Conservation (phyloP, 2,888 invertebrate genomes). For the Pediacus dermestoides region DNA sequence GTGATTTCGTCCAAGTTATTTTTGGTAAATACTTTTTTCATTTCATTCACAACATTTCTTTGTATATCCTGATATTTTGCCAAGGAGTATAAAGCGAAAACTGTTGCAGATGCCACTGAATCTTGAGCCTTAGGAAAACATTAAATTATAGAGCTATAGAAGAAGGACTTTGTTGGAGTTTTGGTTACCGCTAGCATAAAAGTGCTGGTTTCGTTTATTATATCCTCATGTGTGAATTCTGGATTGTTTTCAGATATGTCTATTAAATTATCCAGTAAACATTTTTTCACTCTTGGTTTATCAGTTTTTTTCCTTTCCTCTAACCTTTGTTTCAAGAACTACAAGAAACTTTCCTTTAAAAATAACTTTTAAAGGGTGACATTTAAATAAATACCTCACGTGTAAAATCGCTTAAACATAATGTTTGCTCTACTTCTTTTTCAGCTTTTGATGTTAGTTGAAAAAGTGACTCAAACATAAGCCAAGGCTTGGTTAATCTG, state of each 20-base stretch:
- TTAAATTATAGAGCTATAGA: too few relatives aligned
- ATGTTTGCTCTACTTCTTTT: constrained; percentile 54
- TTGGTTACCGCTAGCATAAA: constrained; percentile 58
- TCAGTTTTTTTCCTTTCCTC: too few relatives aligned
- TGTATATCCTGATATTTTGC: constrained; percentile 55
- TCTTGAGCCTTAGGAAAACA: constrained; percentile 59
- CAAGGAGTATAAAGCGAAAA: constrained; percentile 56
- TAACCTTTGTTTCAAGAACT: too few relatives aligned
- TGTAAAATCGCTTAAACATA: constrained; percentile 35
- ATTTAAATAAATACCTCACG: too few relatives aligned
- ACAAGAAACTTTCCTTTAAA: too few relatives aligned
- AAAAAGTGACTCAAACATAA: constrained; percentile 56
- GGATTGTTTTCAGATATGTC: constrained; percentile 53
- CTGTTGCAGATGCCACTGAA: constrained; percentile 57
- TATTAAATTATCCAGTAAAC: constrained; percentile 55
- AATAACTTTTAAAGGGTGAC: too few relatives aligned
- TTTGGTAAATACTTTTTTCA: constrained; percentile 50
- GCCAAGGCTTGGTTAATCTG: constrained; percentile 56
- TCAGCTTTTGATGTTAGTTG: constrained; percentile 52
- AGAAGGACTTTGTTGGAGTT: not conserved
- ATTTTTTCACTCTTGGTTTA: constrained; percentile 13
- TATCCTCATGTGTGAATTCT: constrained; percentile 54
- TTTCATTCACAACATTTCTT: constrained; percentile 51
- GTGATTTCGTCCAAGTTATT: constrained; percentile 45
- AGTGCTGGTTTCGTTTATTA: constrained; percentile 59